Percentiles rank a stretch among this genome's conserved stretches.
These are phyloP conservation scores for Drosophila picticornis DNA, from an alignment of 2,888 invertebrate species.

Conservation along the genomic window DNA sequence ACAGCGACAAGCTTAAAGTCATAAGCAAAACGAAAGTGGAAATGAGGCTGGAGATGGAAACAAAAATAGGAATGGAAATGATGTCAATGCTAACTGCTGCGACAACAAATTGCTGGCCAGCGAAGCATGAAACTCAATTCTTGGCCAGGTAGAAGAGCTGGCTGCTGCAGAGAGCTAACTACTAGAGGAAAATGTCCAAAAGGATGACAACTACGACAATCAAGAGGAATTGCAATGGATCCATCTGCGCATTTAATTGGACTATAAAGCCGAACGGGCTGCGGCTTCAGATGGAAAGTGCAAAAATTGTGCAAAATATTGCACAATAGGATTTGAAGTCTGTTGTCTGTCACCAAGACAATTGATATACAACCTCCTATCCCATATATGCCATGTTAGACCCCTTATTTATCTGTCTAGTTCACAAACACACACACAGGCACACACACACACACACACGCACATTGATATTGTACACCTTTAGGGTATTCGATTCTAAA, in stretches of 20 bases:
- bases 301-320: constrained; percentile 37
- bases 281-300: constrained; percentile 41
- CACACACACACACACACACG: background rate
- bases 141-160: constrained; percentile 43
- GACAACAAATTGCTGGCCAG: constrained; percentile 74
- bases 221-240: constrained; percentile 31
- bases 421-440: constrained; percentile 11
- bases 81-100: constrained; percentile 70
- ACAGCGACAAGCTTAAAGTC: constrained; percentile 55
- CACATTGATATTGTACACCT: constrained; percentile 18
- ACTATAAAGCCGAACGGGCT: constrained; percentile 56
- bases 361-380: constrained; percentile 54
- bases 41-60: constrained; percentile 15
- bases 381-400: constrained; percentile 1
- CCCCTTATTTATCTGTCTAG: constrained; percentile 24
- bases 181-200: constrained; percentile 14
- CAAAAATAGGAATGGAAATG: constrained; percentile 15
- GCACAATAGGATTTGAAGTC: constrained; percentile 49
- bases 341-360: constrained; percentile 69
- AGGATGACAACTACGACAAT: constrained; percentile 29
- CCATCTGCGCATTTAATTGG: constrained; percentile 64
- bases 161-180: constrained; percentile 22
- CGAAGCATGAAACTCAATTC: constrained; percentile 74
- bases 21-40: constrained; percentile 27
- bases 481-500: constrained; percentile 30